Conservation (phyloP, 2,888 invertebrate species). For the Oligia latruncula region DNA sequence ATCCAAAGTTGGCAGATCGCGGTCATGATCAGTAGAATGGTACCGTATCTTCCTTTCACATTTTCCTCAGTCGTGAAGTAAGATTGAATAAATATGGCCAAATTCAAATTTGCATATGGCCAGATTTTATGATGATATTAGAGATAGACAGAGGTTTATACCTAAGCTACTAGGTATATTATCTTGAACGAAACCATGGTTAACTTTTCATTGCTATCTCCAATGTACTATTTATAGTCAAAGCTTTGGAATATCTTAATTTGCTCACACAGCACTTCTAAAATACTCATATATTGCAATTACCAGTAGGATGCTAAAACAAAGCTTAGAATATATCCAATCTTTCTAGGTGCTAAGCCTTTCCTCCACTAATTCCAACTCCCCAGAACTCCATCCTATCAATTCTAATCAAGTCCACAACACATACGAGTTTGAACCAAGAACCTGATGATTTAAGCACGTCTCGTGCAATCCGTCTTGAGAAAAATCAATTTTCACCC, state of each 20-base stretch:
- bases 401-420: conserved; percentile 39
- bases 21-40: not conserved
- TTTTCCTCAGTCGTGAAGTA: not conserved
- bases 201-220: not conserved
- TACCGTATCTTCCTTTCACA: not conserved
- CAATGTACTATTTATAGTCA: not conserved
- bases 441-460: conserved; percentile 51
- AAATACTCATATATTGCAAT: conserved; percentile 22
- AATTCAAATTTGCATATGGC: too few relatives aligned
- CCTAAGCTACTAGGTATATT: not conserved
- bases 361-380: not conserved
- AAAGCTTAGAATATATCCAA: not conserved
- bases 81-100: not conserved
- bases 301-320: not conserved
- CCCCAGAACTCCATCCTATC: conserved; percentile 20
- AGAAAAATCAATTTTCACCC: conserved; percentile 83
- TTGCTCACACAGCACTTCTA: not conserved
- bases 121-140: not conserved
- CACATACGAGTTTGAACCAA: conserved; percentile 19
- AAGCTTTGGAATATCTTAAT: not conserved
- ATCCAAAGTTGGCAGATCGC: not conserved
- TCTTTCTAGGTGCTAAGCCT: not conserved
- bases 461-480: conserved; percentile 55
- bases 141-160: not conserved
- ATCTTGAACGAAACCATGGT: not conserved